Evolutionary conservation across 2,113 vertebrate species (phyloP).

Genomic region (Callocephalon fimbriatum): DNA sequence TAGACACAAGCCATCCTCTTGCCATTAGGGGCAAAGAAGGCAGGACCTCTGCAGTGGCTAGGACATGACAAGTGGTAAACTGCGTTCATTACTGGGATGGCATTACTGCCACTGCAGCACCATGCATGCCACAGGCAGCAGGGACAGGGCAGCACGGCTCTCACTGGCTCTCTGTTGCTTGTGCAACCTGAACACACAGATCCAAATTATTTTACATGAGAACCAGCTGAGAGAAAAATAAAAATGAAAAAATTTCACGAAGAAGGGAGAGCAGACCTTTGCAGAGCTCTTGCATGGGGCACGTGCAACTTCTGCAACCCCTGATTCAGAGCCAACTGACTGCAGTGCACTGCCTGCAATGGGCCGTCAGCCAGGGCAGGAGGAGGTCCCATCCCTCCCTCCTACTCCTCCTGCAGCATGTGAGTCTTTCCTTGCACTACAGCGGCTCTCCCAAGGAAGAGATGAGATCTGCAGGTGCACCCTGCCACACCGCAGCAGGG

Average conservation of each 20-base stretch:
- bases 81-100: not conserved
- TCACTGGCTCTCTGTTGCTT: fast-evolving
- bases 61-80: not conserved
- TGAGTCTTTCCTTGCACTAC: fast-evolving
- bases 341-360: fast-evolving
- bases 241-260: not conserved
- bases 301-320: not conserved
- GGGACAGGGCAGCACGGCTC: fast-evolving
- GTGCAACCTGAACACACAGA: not conserved
- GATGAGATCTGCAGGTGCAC: not conserved
- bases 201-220: not conserved
- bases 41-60: not conserved
- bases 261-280: not conserved
- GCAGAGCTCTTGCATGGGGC: not conserved
- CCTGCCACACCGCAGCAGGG: not conserved
- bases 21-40: not conserved
- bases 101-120: not conserved
- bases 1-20: not conserved
- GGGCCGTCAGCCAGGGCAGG: not conserved
- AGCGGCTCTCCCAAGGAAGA: not conserved
- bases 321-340: not conserved
- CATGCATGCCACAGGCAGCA: fast-evolving
- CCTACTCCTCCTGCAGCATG: not conserved
- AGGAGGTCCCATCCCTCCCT: not conserved
- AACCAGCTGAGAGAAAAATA: not conserved